Evolutionary conservation across 2,888 invertebrate genomes (phyloP), one percentile per base, ranked within the genome.

Genomic region (Oscheius onirici): DNA sequence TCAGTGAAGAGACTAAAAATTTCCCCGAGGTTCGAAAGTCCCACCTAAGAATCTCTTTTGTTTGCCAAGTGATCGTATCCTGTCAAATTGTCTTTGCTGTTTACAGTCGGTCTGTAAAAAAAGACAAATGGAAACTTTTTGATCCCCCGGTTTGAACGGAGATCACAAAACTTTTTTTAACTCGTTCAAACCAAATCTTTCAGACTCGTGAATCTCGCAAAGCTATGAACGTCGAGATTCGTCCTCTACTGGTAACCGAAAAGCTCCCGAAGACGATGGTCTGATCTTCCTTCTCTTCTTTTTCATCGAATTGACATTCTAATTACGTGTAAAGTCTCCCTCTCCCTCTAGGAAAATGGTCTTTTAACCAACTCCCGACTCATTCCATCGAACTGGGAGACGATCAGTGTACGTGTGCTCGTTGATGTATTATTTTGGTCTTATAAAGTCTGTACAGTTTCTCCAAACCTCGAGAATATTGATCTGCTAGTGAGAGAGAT

Each of bases 391-490:
- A 51, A 22, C 17, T 51, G 51, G 51, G 17, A 51, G 51, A 51
- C n/a, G 46, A 15, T 26, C 28, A 11, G 55, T 22, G 52, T 22
- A 55, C 13, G 28, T 20, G 13, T 22, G 28, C 11, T 26, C 22
- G 55, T 26, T 34, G 34, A 34, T 34, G 34, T 34, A 34, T 34
- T 34, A 34, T 34, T 34, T 3, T 34, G 34, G 34, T 34, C 34
- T 6, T 34, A 34, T 34, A 34, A 34, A 34, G 34, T 34, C 34
- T 34, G 34, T 34, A 34, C 26, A n/a, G 24, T 26, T 52, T 55
- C 60, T 44, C 41, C 63, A 63, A 49, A 46, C 34, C 63, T 63
- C 63, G 63, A 63, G 63, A 63, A 63, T 63, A 63, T 63, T 63
- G 63, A 63, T 63, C 63, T 63, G 49, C 63, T n/a, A 44, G 15